These are phyloP conservation scores for Tinamus guttatus DNA, from an alignment of 2,113 vertebrate species.

Conservation along the genomic window DNA sequence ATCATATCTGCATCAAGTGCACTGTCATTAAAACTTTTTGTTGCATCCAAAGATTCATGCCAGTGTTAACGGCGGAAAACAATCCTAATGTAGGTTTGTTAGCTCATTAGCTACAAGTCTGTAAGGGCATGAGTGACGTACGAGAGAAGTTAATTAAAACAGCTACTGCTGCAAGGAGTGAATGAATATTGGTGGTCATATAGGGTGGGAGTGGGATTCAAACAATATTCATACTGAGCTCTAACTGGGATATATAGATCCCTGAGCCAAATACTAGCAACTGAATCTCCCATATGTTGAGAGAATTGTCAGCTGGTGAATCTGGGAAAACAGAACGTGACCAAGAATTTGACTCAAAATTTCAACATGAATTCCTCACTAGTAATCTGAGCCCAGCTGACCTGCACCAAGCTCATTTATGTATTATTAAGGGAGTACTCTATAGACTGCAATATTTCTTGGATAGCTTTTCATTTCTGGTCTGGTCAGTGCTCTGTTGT, in stretches of 20 bases:
- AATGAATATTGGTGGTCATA: conserved; percentile 8
- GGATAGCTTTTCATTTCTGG: not conserved
- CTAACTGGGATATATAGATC: not conserved
- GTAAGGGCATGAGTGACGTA: conserved; percentile 21
- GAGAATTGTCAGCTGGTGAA: conserved; percentile 9
- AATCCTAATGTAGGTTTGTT: conserved; percentile 42
- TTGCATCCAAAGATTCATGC: not conserved
- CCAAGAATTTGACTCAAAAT: not conserved
- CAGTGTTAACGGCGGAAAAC: conserved; percentile 1
- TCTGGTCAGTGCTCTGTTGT: not conserved
- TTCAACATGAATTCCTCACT: not conserved
- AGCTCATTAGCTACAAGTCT: conserved; percentile 30
- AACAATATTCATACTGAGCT: not conserved
- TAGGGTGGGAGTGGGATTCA: not conserved
- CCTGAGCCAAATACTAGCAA: conserved; percentile 20
- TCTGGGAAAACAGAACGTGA: not conserved
- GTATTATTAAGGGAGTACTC: not conserved
- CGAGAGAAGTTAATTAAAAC: conserved; percentile 48
- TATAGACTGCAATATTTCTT: not conserved
- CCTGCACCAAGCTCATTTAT: not conserved
- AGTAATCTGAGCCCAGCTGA: not conserved
- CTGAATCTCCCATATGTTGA: not conserved
- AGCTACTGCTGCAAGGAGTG: not conserved
- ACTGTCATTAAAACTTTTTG: not conserved
- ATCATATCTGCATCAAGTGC: not conserved